Base-by-base conservation (phyloP, 2,888 invertebrate species). In the Syrista parreyssii region DNA sequence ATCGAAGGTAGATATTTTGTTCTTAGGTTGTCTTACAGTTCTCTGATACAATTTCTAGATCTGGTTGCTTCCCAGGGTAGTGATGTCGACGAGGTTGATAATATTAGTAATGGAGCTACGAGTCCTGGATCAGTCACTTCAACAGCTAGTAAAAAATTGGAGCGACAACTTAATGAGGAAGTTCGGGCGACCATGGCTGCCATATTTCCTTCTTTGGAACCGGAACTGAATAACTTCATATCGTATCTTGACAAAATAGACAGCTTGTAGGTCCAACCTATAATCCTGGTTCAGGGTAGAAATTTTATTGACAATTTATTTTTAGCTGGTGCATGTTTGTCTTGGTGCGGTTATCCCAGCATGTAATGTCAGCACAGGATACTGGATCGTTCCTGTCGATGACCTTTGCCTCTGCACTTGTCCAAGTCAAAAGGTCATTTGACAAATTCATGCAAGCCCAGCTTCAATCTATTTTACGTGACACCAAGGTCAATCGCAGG, bases 321-420 rank as follows among this genome's bases (percentile, higher is more conserved):
- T 92, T 78, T 88, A 98, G 98, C 92, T 98, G 98, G 90, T 98
- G 97, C 76, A 96, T 99, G 94, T 97, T 98, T 85, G 96, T 98
- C 81, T 93, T 99, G 88, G 98, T 98, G 23, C 95, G 97, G 84
- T 93, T 98, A 87, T 97, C 97, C 82, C 96, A 97, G 88, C 98
- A 99, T 89, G 98, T 98, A 35, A 96, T 98, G 94, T 96, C 97
- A 36, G 96, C 97, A 1, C 95, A 97, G 92, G 96, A 97, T 90
- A 94, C 96, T 75, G 97, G 97, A 79, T 96, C 97, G 40, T 98
- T 97, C 91, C 93, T 98, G 55, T 96, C 96, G 85, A 97, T 97
- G 93, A 96, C 96, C 12, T 97, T 97, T 88, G 98, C 96, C 12
- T 96, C 96, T 30, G 95, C 96, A 75, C 92, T 98, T 75, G 96